Base-by-base conservation (phyloP, 1,140 invertebrate species). In the Cylas formicarius region DNA sequence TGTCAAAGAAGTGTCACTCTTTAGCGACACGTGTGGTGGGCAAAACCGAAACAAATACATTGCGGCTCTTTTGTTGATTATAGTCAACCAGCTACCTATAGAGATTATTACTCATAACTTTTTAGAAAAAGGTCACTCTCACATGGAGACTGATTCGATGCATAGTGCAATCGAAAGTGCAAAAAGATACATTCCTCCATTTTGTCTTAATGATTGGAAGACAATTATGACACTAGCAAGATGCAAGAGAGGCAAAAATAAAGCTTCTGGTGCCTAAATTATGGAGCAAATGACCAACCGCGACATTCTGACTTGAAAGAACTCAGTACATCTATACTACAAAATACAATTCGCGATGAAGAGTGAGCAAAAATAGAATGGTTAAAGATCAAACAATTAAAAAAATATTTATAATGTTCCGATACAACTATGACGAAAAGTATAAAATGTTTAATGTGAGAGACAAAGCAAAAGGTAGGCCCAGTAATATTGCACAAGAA, bases 71-170 rank as follows among this genome's bases (percentile, higher is more conserved):
- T 39, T 52, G 7, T 20, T 54, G 13, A 43, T 43, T 32, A 19
- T 24, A 16, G 36, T 48, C n/a, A 48, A 52, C 43, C 28, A 20
- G 19, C 42, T 16, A 39, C 22, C 42, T 35, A 17, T 53, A n/a
- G 19, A 40, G 21, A 22, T 39, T 19, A 48, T 53, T 18, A 31
- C 51, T 41, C 50, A 52, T 22, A 52, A 19, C 17, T 52, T 52
- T 33, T 39, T 53, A 24, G 41, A 44, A 40, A 52, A 19, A 27
- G 41, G 50, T 9, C 48, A 52, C 24, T 52, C 27, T 13, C 20
- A 40, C 23, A 48, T 53, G 49, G 38, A 52, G 36, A 44, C 36
- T 18, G 60, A 65, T 35, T 48, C 42, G 8, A 54, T 62, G 19
- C 59, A 65, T 37, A 48, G 43, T 27, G 31, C 42, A n/a, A 45